Conservation (phyloP, 2,888 invertebrate species). For the Netelia inedita region DNA sequence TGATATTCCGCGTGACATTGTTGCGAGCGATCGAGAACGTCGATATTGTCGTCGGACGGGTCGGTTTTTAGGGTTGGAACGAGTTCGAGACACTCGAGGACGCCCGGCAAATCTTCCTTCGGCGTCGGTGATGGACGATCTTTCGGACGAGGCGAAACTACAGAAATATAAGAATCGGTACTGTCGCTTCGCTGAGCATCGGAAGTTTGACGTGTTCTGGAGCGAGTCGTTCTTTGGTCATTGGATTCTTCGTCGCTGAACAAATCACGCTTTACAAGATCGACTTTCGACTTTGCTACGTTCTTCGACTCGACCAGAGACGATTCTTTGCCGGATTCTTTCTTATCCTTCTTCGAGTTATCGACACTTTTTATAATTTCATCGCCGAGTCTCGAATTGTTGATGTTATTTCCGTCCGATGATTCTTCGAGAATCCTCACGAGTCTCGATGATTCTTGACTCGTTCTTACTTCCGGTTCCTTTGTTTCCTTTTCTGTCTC, state of each 20-base stretch:
- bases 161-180: neutral
- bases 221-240: slow-evolving; percentile 78
- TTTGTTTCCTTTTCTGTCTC: slow-evolving; percentile 8
- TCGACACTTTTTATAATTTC: slow-evolving; percentile 5
- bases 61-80: slow-evolving; percentile 77
- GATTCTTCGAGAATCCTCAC: slow-evolving; percentile 9
- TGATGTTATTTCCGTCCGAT: neutral
- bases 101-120: slow-evolving; percentile 74
- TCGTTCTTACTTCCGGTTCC: neutral
- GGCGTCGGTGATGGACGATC: slow-evolving; percentile 3
- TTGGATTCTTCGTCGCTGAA: slow-evolving; percentile 81
- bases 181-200: slow-evolving; percentile 66
- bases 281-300: slow-evolving; percentile 76
- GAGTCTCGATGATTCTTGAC: neutral
- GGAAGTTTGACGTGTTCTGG: slow-evolving; percentile 72
- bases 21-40: slow-evolving; percentile 45
- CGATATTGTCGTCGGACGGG: slow-evolving; percentile 28
- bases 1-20: slow-evolving; percentile 71
- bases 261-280: slow-evolving; percentile 81
- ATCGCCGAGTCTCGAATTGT: neutral
- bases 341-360: slow-evolving; percentile 28
- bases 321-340: slow-evolving; percentile 3
- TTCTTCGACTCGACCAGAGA: slow-evolving; percentile 27
- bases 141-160: neutral
- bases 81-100: slow-evolving; percentile 80